Percentiles rank a stretch among this genome's conserved stretches.
These are phyloP conservation scores for Euproctis similis DNA, from an alignment of 2,888 invertebrate species.

Conservation along the genomic window DNA sequence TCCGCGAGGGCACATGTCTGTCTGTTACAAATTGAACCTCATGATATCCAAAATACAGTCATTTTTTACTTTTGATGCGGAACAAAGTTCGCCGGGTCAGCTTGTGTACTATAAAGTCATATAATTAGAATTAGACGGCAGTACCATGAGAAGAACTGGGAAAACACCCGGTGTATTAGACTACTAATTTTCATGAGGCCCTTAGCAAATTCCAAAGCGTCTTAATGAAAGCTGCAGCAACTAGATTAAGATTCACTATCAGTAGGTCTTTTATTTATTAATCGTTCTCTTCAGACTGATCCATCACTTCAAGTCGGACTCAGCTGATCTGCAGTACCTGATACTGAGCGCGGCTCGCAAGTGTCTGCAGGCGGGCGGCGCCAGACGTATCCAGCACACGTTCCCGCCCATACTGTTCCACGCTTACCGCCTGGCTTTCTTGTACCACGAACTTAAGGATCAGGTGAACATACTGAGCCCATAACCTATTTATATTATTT, in stretches of 20 bases:
- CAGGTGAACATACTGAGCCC: slow-evolving; percentile 70
- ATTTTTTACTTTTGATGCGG: no score
- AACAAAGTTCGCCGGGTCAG: no score
- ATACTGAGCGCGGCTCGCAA: slow-evolving; percentile 92
- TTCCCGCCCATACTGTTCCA: slow-evolving; percentile 96
- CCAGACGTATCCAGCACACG: slow-evolving; percentile 89
- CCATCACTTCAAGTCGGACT: slow-evolving; percentile 87
- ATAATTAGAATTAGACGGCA: no score
- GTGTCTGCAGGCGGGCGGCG: slow-evolving; percentile 93
- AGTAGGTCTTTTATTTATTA: background rate
- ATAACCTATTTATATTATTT: no score
- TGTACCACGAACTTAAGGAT: slow-evolving; percentile 84
- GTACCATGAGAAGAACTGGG: no score
- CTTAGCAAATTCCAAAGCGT: no score
- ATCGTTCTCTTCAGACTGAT: slow-evolving; percentile 78
- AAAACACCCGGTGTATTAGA: no score
- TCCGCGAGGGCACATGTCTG: no score
- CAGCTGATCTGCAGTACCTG: slow-evolving; percentile 90
- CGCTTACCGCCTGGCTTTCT: slow-evolving; percentile 91
- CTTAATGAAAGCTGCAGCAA: background rate
- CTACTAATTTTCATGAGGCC: no score
- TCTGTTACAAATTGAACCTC: no score
- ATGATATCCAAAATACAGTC: no score
- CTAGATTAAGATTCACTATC: background rate
- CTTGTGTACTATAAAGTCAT: no score